Evolutionary conservation across 2,888 invertebrate species (phyloP), one percentile per base, ranked within the genome.

Genomic region (Pecten maximus): DNA sequence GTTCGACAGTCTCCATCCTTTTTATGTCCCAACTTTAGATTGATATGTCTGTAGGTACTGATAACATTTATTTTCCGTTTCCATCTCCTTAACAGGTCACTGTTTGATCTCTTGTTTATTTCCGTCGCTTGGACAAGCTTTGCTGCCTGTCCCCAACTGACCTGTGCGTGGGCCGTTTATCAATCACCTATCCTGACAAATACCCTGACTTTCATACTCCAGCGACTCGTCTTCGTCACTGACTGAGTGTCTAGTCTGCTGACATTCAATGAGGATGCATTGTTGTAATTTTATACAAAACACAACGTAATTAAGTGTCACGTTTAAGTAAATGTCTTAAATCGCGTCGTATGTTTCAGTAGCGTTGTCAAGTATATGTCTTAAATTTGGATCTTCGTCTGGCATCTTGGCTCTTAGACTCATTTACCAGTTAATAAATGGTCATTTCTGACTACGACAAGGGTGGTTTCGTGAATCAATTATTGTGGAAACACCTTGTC

Each of bases 171-270:
- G 74, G 35, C 35, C 35, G 74, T 74, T 28, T 74, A 74, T 74
- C 74, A 74, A 74, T 74, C 74, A 74, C 23, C 19, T 2, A 28
- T 74, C 74, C 74, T 74, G 74, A 74, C 74, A 74, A 35, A 12
- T 74, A 74, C 74, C 74, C 74, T 35, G 74, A 74, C 74, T 74
- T 74, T 74, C 74, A 74, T 74, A 74, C 28, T 74, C 74, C 35
- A n/a, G 35, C 8, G 0, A 35, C 35, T 74, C 74, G 28, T 28
- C 28, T 35, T 74, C 10, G 28, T 16, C 74, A 35, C 35, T 28
- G 2, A 23, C 8, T 74, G 35, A 35, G 6, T 8, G 74, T 28
- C 35, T 1, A 74, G 74, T 6, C 74, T 28, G 35, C 10, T 35
- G 74, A 74, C 74, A 28, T 74, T 74, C 74, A 74, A 35, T 74